Evolutionary conservation across 2,113 vertebrate species (phyloP).

Genomic region (Podilymbus podiceps): DNA sequence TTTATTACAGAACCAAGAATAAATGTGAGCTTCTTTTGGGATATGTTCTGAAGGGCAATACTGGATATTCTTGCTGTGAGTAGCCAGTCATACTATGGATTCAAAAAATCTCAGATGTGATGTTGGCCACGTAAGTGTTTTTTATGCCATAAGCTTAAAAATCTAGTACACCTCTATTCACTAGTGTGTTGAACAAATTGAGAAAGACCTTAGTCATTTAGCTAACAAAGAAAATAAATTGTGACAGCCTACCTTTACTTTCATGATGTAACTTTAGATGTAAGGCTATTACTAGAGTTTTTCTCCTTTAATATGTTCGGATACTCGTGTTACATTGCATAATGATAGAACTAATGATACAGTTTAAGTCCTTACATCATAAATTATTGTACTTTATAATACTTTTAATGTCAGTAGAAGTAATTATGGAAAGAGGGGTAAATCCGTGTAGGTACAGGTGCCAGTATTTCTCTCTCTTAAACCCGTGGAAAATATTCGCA

Average conservation of each 20-base stretch:
- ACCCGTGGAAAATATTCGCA: background rate
- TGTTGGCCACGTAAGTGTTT: background rate
- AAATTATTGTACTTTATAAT: background rate
- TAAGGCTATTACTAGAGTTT: background rate
- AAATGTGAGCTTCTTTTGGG: background rate
- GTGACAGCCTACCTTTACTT: background rate
- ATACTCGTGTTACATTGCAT: background rate
- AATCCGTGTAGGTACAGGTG: background rate
- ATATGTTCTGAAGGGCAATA: background rate
- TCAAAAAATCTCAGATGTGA: background rate
- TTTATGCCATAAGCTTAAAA: background rate
- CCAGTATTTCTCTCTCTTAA: background rate
- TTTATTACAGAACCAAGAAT: background rate
- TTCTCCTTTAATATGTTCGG: background rate
- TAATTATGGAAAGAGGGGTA: background rate
- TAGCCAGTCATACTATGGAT: background rate
- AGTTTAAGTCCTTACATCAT: background rate
- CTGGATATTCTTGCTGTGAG: background rate
- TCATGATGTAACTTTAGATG: background rate
- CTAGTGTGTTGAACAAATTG: background rate
- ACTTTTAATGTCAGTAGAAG: background rate
- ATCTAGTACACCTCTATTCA: background rate
- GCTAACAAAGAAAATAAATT: background rate
- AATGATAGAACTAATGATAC: background rate
- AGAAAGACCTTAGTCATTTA: background rate